These are phyloP conservation scores for Neogobius melanostomus DNA, from an alignment of 2,113 vertebrate species.

Conservation along the genomic window DNA sequence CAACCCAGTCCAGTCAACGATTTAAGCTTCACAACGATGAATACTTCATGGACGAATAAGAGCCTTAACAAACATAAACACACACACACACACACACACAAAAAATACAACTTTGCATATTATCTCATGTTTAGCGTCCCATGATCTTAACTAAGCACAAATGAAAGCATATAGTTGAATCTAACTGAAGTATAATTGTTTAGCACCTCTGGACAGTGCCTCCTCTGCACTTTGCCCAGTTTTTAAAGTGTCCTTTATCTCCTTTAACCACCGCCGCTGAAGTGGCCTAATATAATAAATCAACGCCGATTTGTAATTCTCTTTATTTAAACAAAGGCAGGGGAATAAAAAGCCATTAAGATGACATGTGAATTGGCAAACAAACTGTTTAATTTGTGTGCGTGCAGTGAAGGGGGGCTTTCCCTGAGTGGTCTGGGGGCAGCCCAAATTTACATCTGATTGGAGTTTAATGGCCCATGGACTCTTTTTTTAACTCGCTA, in stretches of 20 bases:
- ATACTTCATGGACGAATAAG: too few species aligned
- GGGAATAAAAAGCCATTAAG: constrained; percentile 88
- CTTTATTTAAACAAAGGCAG: constrained; percentile 85
- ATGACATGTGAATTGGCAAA: constrained; percentile 90
- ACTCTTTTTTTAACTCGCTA: constrained; percentile 72
- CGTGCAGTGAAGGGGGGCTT: constrained; percentile 74
- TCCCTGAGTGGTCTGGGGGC: constrained; percentile 55
- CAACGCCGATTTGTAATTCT: constrained; percentile 82
- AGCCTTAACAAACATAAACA: too few species aligned
- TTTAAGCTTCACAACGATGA: too few species aligned
- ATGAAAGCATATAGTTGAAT: neutral
- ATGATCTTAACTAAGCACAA: too few species aligned
- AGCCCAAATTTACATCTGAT: constrained; percentile 88
- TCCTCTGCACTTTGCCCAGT: constrained; percentile 16
- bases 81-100: too few species aligned
- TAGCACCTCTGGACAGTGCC: neutral
- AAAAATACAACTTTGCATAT: too few species aligned
- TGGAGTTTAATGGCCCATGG: constrained; percentile 89
- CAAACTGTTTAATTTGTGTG: constrained; percentile 90
- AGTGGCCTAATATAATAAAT: constrained; percentile 86
- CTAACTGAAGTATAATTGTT: neutral
- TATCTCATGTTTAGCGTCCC: too few species aligned
- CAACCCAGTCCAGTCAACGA: too few species aligned
- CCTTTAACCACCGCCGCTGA: constrained; percentile 51
- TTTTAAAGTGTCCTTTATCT: constrained; percentile 27